phyloP scores from a whole-genome alignment of 30 jellyfish, hydroid and myxozoan genomes.

The Phacellophora camtschatica region DNA sequence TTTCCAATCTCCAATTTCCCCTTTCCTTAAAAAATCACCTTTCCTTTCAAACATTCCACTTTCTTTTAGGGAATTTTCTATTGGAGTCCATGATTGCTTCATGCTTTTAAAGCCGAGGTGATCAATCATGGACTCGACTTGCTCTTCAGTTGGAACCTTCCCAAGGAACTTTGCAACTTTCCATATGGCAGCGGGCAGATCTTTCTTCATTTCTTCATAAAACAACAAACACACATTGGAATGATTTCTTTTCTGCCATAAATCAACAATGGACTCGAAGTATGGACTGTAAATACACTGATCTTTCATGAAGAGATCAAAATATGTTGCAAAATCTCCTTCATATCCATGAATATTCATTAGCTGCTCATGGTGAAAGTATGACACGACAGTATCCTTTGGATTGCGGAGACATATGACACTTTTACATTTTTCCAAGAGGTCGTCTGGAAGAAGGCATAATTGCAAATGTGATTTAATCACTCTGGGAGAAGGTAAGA shows the following conservation, averaged over 20 bases:
- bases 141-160: not conserved
- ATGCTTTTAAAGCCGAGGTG: not conserved
- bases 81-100: not conserved
- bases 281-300: not conserved
- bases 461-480: not conserved
- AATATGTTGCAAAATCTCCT: not conserved
- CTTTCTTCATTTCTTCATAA: not conserved
- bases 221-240: not conserved
- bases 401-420: constrained; percentile 7
- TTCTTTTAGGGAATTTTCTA: not conserved
- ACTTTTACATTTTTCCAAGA: not conserved
- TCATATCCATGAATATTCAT: not conserved
- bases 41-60: not conserved
- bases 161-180: constrained; percentile 2
- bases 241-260: not conserved
- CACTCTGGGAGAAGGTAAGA: not conserved
- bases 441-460: not conserved
- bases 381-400: constrained; percentile 2
- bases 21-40: not conserved
- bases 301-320: not conserved
- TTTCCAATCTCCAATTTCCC: constrained; percentile 27
- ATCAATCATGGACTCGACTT: not conserved
- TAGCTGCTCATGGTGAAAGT: not conserved
- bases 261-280: not conserved
- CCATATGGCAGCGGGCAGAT: not conserved